These are phyloP conservation scores for Halcyon senegalensis DNA, from an alignment of 2,113 vertebrate species.

Conservation along the genomic window DNA sequence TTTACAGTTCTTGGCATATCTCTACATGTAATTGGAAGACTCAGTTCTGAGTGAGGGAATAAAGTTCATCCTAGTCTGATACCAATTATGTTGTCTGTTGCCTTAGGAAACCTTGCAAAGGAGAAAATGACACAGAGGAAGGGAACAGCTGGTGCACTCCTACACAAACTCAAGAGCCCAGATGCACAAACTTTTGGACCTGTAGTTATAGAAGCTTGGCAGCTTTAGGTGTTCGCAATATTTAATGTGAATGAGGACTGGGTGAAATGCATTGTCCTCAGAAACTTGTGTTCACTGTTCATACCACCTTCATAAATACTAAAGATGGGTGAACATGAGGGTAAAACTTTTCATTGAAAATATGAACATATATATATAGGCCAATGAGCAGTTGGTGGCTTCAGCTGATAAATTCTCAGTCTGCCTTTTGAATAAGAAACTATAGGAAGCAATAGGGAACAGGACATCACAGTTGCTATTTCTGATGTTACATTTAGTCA, in stretches of 20 bases:
- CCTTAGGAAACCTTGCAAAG: background rate
- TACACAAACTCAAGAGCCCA: background rate
- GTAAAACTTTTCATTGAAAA: background rate
- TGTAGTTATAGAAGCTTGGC: background rate
- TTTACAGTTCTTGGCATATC: background rate
- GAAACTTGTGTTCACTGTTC: background rate
- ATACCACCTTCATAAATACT: background rate
- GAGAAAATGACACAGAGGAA: background rate
- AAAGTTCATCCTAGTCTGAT: background rate
- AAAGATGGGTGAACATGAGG: background rate
- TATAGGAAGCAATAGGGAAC: background rate
- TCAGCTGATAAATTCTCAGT: background rate
- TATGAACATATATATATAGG: background rate
- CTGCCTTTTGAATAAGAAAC: background rate
- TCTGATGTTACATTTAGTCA: background rate
- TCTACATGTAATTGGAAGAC: background rate
- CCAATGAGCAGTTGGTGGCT: background rate
- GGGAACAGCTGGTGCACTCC: conserved; percentile 19
- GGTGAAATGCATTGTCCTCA: background rate
- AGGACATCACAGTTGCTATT: background rate
- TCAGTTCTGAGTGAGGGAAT: background rate
- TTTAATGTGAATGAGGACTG: background rate
- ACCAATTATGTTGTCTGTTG: background rate
- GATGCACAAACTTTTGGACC: background rate
- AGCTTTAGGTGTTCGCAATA: background rate